Percentiles rank a stretch among this genome's conserved stretches.
Conservation (phyloP, 2,888 invertebrate genomes). For the Macrostomum cliftonense region DNA sequence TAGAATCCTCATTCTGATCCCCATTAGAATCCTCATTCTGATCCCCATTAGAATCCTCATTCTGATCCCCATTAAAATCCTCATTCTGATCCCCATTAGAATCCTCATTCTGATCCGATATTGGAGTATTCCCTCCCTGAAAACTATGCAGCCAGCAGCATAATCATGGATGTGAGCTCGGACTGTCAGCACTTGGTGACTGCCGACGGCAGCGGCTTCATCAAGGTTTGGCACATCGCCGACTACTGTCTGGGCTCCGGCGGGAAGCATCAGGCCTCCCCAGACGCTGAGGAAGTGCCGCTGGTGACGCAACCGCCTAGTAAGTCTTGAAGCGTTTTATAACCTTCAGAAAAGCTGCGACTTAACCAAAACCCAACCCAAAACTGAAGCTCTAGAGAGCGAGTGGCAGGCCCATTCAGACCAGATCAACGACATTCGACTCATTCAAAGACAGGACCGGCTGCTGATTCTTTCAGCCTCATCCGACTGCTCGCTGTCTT, state of each 20-base stretch:
- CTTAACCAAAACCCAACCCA: too few species aligned
- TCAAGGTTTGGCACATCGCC: constrained; percentile 35
- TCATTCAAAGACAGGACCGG: constrained; percentile 27
- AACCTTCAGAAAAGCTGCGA: too few species aligned
- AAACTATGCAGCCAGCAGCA: constrained; percentile 26
- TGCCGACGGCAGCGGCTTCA: constrained; percentile 33
- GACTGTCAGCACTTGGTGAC: constrained; percentile 28
- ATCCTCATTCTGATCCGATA: too few species aligned
- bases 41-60: too few species aligned
- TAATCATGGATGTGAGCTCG: constrained; percentile 32
- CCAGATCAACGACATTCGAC: constrained; percentile 28
- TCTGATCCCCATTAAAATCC: too few species aligned
- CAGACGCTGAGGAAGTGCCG: too few species aligned
- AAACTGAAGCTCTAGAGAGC: neutral
- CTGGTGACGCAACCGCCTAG: constrained; percentile 19
- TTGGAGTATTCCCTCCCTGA: too few species aligned
- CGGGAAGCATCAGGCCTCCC: constrained; percentile 13
- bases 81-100: too few species aligned
- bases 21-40: too few species aligned
- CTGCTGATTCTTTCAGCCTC: constrained; percentile 30
- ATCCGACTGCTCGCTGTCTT: constrained; percentile 31
- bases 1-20: too few species aligned
- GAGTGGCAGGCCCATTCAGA: constrained; percentile 32
- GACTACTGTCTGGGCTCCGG: constrained; percentile 24
- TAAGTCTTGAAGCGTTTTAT: constrained; percentile 13